Evolutionary conservation across 2,888 invertebrate genomes (phyloP), one percentile per base, ranked within the genome.

Genomic region (Cheiracanthium punctorium): DNA sequence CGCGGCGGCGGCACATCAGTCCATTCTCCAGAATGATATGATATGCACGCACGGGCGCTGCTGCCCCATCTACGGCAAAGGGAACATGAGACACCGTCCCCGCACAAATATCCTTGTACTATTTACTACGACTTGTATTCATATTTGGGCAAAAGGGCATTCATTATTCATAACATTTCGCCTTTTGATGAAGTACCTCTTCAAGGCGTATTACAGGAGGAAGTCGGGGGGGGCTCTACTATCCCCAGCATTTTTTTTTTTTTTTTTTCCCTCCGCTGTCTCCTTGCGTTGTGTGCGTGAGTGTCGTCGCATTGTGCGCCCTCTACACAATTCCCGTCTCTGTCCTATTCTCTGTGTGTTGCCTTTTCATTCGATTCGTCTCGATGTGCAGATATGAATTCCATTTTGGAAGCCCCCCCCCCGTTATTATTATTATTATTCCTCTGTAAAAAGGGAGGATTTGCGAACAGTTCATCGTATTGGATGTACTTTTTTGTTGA

Each of bases 351-450:
- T 17, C 24, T 20, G 5, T 58, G 20, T 58, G 58, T 58, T 58
- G 58, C 58, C 58, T 58, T 58, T 58, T 58, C 58, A 58, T 58
- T 58, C 58, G 10, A 58, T 58, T 58, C 58, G 58, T 58, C 58
- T 58, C 58, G 58, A 58, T 58, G 58, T 12, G 24, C 58, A 20
- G 58, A 58, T 58, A 58, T 58, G 58, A 58, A 58, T 58, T 24
- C 5, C 58, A 58, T 58, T 58, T 37, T 4, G 4, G 10, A 37
- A 4, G 58, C 2, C 2, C 4, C 1, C n/a, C n/a, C n/a, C n/a
- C n/a, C n/a, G n/a, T n/a, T n/a, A n/a, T n/a, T n/a, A n/a, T n/a
- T n/a, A n/a, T n/a, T n/a, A n/a, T n/a, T n/a, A n/a, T n/a, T n/a
- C n/a, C n/a, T n/a, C n/a, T 24, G 5, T 5, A 24, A 58, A 48